Evolutionary conservation across 2,113 vertebrate genomes (phyloP).

Genomic region (Mastomys coucha): DNA sequence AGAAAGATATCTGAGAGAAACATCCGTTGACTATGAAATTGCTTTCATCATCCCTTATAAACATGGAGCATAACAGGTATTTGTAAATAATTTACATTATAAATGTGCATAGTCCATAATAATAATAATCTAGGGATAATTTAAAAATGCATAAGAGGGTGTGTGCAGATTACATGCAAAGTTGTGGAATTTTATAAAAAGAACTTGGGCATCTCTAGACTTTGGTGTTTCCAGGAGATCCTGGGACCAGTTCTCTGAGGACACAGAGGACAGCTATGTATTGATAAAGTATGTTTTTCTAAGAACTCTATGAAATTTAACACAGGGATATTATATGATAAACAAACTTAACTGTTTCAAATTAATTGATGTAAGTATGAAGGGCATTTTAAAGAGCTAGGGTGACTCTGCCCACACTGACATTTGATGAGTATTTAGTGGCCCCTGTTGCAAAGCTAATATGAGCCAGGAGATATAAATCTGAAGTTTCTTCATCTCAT

Average conservation of each 20-base stretch:
- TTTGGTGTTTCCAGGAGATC: background rate
- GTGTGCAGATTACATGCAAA: background rate
- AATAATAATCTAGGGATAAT: background rate
- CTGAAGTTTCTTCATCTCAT: background rate
- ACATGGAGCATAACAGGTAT: background rate
- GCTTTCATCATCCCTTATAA: background rate
- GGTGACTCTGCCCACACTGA: background rate
- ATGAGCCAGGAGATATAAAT: background rate
- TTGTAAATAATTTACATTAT: background rate
- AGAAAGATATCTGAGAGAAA: background rate
- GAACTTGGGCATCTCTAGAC: background rate
- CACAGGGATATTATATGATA: background rate
- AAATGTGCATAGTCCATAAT: background rate
- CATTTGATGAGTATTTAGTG: background rate
- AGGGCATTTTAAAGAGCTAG: background rate
- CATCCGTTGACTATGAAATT: background rate
- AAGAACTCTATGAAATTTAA: background rate
- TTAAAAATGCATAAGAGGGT: background rate
- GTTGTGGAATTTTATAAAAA: background rate
- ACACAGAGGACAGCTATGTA: background rate
- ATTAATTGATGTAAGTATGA: constrained; percentile 5
- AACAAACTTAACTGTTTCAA: background rate
- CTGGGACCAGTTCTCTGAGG: background rate
- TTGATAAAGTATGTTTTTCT: background rate
- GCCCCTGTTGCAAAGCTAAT: background rate